phyloP scores from a whole-genome alignment of 2,797 vertebrate species.

The Tinamus major region DNA sequence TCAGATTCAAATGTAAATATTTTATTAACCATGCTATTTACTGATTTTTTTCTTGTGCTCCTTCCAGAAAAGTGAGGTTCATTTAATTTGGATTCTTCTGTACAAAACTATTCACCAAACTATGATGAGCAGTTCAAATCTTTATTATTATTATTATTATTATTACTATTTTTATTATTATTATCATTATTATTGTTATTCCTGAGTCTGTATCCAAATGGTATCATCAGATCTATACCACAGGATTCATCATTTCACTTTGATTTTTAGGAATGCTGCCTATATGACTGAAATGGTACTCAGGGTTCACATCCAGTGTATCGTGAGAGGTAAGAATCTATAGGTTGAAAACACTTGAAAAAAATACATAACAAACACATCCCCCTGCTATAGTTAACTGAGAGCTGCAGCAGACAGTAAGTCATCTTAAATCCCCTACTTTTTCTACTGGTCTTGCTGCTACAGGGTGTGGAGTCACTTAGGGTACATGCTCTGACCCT shows the following conservation, averaged over 20 bases:
- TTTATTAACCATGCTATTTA: not conserved
- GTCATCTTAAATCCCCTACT: not conserved
- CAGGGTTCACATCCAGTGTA: not conserved
- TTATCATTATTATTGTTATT: not conserved
- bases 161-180: not conserved
- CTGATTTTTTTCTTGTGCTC: not conserved
- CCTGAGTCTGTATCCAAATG: not conserved
- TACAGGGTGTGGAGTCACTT: not conserved
- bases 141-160: not conserved
- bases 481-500: not conserved
- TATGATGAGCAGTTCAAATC: not conserved
- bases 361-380: rapidly evolving
- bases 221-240: not conserved
- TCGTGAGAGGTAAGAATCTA: not conserved
- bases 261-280: not conserved
- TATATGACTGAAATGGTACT: rapidly evolving
- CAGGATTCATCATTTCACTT: not conserved
- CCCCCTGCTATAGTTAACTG: not conserved
- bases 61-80: not conserved
- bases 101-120: not conserved
- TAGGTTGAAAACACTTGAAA: not conserved
- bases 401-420: not conserved
- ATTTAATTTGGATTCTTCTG: not conserved
- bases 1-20: not conserved
- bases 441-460: not conserved